Base-by-base conservation (phyloP, 2,888 invertebrate species). In the Ctena decussata region DNA sequence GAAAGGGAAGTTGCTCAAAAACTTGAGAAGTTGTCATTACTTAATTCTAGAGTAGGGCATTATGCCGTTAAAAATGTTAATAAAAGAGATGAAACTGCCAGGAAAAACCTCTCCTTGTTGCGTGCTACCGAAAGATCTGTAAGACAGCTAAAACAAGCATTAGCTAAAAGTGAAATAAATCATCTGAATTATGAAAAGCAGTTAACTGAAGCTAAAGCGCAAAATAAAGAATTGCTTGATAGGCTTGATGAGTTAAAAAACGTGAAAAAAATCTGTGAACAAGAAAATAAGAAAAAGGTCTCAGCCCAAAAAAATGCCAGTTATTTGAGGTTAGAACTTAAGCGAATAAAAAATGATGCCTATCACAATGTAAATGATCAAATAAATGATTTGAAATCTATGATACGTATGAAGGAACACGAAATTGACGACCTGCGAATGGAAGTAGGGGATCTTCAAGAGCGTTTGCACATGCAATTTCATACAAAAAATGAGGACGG, bases 401-500 rank as follows among this genome's bases (percentile, higher is more conserved):
- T 65, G 6, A 12, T 65, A 8, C 5, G 35, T 21, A 65, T 35
- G 32, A 30, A 27, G 35, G 65, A 65, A 12, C 15, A 65, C 27
- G 35, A 30, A 35, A 65, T 65, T 32, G 18, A 24, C 3, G 35
- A 65, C 18, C 3, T 65, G 35, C 5, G 27, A 65, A 65, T 35
- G 8, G 11, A 30, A 32, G 15, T 30, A 30, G 65, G 24, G 27
- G 65, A 65, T 65, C 27, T 65, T 35, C 11, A 65, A 12, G 46
- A 46, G 11, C 46, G 18, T 46, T 46, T 46, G 18, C 8, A n/a
- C 21, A 46, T 46, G 46, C 18, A 46, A 32, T 41, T 70, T 70
- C 5, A 35, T 32, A 72, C 46, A 32, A 85, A 75, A 69, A 73
- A 80, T 69, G 53, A 46, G 27, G 73, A 85, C 73, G 77, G 79